phyloP scores from a whole-genome alignment of 2,113 vertebrate species.

The Chaetops frenatus region DNA sequence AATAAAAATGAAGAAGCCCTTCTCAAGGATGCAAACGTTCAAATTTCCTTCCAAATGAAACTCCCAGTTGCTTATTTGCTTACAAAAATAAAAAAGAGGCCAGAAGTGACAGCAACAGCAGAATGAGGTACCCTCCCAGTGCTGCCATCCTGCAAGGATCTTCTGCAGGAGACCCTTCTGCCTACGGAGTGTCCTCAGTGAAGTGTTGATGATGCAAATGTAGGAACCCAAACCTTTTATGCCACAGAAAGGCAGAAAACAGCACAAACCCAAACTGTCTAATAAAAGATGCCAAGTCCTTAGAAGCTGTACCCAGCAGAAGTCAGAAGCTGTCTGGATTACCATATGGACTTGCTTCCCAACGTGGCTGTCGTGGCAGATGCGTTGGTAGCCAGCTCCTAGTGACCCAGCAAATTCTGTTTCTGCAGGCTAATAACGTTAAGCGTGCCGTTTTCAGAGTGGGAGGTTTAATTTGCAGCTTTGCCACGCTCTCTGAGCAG shows the following conservation, averaged over 20 bases:
- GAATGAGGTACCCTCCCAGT: neutral
- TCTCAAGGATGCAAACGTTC: neutral
- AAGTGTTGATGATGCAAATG: neutral
- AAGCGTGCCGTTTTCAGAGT: neutral
- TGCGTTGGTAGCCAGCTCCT: neutral
- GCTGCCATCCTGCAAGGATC: neutral
- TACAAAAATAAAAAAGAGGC: neutral
- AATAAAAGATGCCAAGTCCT: neutral
- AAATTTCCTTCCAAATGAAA: neutral
- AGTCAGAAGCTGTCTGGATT: constrained; percentile 8
- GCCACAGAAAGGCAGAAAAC: neutral
- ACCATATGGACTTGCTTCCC: neutral
- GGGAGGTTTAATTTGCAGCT: constrained; percentile 9
- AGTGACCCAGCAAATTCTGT: constrained; percentile 29
- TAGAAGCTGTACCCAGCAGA: neutral
- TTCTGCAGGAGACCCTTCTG: neutral
- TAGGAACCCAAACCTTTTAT: neutral
- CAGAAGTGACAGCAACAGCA: neutral
- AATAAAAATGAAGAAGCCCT: neutral
- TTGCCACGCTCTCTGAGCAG: neutral
- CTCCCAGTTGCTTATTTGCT: neutral
- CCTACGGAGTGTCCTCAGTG: neutral
- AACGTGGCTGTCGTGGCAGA: neutral
- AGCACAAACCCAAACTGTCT: neutral
- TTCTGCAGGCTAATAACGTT: constrained; percentile 21